These are phyloP conservation scores for Ditylenchus weischeri DNA, from an alignment of 2,888 invertebrate species.

Conservation along the genomic window DNA sequence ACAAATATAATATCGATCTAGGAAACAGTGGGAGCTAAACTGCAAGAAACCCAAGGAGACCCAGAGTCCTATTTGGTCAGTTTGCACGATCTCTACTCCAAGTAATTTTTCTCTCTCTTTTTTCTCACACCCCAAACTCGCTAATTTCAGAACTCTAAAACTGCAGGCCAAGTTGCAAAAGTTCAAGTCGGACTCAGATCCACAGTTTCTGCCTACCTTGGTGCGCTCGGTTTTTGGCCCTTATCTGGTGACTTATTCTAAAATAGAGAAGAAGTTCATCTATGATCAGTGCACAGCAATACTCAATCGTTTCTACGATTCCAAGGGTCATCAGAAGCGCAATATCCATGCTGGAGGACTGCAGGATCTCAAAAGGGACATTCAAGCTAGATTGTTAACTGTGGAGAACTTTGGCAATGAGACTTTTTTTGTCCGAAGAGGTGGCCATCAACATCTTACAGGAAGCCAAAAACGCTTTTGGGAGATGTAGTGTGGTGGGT, in stretches of 20 bases:
- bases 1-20: conserved; percentile 47
- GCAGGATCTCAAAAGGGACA: conserved; percentile 84
- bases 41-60: conserved; percentile 74
- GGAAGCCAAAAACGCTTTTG: conserved; percentile 77
- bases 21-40: conserved; percentile 77
- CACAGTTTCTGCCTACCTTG: conserved; percentile 73
- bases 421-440: conserved; percentile 90
- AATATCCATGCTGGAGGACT: conserved; percentile 84
- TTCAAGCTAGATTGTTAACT: conserved; percentile 87
- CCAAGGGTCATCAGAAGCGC: conserved; percentile 89
- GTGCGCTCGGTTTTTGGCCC: conserved; percentile 77
- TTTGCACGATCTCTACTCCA: conserved; percentile 82
- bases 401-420: conserved; percentile 92
- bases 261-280: conserved; percentile 73
- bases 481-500: conserved; percentile 65
- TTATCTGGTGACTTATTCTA: conserved; percentile 69
- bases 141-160: conserved; percentile 69
- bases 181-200: conserved; percentile 77
- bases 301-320: conserved; percentile 81
- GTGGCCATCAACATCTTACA: conserved; percentile 84
- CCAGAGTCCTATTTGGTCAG: conserved; percentile 83
- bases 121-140: no score
- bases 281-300: conserved; percentile 74
- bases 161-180: conserved; percentile 70
- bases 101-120: conserved; percentile 62